Conservation (phyloP, 92 coral and sea anemone genomes). For the Phenganax stokvisi region DNA sequence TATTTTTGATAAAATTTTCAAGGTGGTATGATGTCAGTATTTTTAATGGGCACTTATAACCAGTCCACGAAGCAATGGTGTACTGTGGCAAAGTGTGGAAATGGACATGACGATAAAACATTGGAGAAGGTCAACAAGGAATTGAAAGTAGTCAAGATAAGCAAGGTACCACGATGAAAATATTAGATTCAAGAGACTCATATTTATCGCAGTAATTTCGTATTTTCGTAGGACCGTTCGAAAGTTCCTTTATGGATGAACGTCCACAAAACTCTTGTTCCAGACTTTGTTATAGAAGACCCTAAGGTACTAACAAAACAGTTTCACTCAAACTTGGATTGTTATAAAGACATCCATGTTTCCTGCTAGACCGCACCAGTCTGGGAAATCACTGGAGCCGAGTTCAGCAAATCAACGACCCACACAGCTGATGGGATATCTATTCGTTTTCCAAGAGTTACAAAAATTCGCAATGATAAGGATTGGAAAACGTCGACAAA, state of each 20-base stretch:
- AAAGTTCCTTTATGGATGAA: slow-evolving; percentile 82
- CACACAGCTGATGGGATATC: slow-evolving; percentile 97
- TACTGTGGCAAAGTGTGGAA: slow-evolving; percentile 92
- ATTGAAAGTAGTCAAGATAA: slow-evolving; percentile 80
- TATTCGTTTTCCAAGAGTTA: slow-evolving; percentile 88
- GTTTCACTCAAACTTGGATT: not conserved
- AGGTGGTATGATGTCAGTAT: slow-evolving; percentile 98
- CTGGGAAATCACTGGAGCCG: slow-evolving; percentile 99
- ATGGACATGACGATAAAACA: slow-evolving; percentile 94
- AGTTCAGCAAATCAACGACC: slow-evolving; percentile 81
- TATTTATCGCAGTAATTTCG: not conserved
- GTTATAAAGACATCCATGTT: not conserved
- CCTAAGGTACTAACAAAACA: slow-evolving; percentile 64
- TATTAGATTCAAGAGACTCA: not conserved
- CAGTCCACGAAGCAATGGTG: slow-evolving; percentile 72
- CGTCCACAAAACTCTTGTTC: slow-evolving; percentile 76
- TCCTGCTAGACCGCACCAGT: slow-evolving; percentile 75
- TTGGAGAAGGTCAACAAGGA: slow-evolving; percentile 71
- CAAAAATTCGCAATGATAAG: slow-evolving; percentile 82
- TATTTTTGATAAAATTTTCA: not conserved
- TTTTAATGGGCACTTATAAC: slow-evolving; percentile 92
- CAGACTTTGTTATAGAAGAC: slow-evolving; percentile 83
- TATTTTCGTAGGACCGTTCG: slow-evolving; percentile 56
- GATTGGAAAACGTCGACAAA: slow-evolving; percentile 94
- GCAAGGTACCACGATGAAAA: slow-evolving; percentile 56